Percentiles rank a stretch among this genome's conserved stretches.
phyloP scores from a whole-genome alignment of 2,888 invertebrate genomes.

The Tanytarsus gracilentus region DNA sequence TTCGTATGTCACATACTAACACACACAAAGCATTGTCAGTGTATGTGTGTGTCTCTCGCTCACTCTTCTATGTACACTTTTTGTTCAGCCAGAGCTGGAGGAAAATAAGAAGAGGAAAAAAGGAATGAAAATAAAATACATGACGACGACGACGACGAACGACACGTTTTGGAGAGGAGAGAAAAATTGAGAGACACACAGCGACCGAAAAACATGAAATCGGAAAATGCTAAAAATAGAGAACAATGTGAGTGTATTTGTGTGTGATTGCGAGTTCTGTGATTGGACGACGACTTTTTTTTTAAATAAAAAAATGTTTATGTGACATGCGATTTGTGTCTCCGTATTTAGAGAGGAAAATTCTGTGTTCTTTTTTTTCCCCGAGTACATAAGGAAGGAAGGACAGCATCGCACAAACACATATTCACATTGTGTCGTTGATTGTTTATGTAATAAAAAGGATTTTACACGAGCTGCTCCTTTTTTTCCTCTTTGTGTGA shows the following conservation, averaged over 20 bases:
- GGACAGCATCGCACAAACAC: too few relatives aligned
- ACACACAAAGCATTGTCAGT: background rate
- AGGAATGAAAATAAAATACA: background rate
- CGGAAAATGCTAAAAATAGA: slow-evolving; percentile 28
- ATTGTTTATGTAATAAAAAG: too few relatives aligned
- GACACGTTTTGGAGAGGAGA: slow-evolving; percentile 17
- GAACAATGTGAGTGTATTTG: slow-evolving; percentile 8
- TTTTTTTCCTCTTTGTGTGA: too few relatives aligned
- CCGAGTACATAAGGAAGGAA: background rate
- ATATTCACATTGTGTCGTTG: too few relatives aligned
- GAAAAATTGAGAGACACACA: background rate
- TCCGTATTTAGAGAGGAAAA: slow-evolving; percentile 3
- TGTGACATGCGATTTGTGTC: slow-evolving; percentile 25
- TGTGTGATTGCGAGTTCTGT: slow-evolving; percentile 26
- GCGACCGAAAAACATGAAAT: slow-evolving; percentile 20
- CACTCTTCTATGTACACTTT: background rate
- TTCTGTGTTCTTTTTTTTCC: background rate
- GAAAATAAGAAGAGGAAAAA: background rate
- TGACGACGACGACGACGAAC: background rate
- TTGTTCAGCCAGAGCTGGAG: background rate
- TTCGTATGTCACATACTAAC: slow-evolving; percentile 1
- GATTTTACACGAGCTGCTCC: too few relatives aligned
- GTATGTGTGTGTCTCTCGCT: slow-evolving; percentile 1
- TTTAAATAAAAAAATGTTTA: slow-evolving; percentile 24
- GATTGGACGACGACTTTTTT: slow-evolving; percentile 28